Evolutionary conservation across 2,888 invertebrate species (phyloP).

Genomic region (Biston stratarius): DNA sequence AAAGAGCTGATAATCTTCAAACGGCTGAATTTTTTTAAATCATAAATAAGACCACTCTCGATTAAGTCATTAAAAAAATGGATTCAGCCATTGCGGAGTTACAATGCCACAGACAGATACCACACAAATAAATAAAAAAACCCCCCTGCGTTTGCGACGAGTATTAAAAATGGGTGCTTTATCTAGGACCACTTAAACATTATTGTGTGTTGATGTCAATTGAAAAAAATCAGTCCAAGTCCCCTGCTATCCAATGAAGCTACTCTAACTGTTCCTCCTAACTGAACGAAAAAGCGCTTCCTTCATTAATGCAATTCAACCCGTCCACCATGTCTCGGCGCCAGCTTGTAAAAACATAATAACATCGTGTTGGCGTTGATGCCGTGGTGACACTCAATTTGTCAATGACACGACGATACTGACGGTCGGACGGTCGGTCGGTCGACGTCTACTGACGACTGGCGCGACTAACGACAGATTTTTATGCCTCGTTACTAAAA

Average conservation of each 20-base stretch:
- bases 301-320: slow-evolving; percentile 53
- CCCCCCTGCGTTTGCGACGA: too few relatives aligned
- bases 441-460: slow-evolving; percentile 25
- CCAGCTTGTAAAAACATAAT: slow-evolving; percentile 60
- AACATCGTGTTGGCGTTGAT: slow-evolving; percentile 56
- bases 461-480: slow-evolving; percentile 33
- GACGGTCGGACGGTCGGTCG: slow-evolving; percentile 26
- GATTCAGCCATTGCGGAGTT: too few relatives aligned
- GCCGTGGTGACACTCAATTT: slow-evolving; percentile 73
- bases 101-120: too few relatives aligned
- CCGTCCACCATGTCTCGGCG: slow-evolving; percentile 39
- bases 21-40: too few relatives aligned
- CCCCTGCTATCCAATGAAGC: neutral
- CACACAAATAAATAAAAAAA: too few relatives aligned
- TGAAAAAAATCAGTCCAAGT: too few relatives aligned
- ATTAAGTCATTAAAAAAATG: too few relatives aligned
- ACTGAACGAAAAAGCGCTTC: slow-evolving; percentile 44
- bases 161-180: too few relatives aligned
- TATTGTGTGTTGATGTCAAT: too few relatives aligned
- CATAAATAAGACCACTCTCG: too few relatives aligned
- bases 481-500: slow-evolving; percentile 30
- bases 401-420: slow-evolving; percentile 43
- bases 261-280: slow-evolving; percentile 20
- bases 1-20: too few relatives aligned
- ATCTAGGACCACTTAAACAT: too few relatives aligned